These are phyloP conservation scores for Neostethus bicornis DNA, from an alignment of 2,797 vertebrate species.

Conservation along the genomic window DNA sequence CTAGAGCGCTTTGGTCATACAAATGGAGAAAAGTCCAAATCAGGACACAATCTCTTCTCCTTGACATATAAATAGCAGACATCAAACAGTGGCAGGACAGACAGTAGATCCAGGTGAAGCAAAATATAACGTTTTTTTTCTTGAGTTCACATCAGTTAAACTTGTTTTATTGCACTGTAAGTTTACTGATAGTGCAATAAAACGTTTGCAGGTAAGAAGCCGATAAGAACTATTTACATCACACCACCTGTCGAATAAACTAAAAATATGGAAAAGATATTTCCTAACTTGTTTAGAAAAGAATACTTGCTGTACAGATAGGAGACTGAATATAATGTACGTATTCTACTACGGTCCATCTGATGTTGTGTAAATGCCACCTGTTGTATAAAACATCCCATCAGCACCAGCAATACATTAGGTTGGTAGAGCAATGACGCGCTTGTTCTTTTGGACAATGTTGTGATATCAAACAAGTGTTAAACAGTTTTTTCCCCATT, in stretches of 20 bases:
- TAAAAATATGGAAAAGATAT: not conserved
- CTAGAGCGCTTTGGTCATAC: not conserved
- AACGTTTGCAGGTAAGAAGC: not conserved
- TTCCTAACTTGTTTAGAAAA: not conserved
- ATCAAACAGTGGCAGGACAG: not conserved
- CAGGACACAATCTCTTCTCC: not conserved
- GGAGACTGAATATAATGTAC: not conserved
- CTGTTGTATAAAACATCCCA: not conserved
- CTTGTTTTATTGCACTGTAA: conserved; percentile 1
- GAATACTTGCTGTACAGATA: not conserved
- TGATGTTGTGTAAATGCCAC: not conserved
- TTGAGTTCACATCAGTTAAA: not conserved
- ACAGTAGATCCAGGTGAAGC: not conserved
- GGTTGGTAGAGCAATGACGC: not conserved
- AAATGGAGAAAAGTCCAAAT: not conserved
- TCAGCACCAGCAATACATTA: not conserved
- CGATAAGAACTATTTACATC: not conserved
- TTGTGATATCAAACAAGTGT: not conserved
- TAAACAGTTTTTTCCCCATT: too few relatives aligned
- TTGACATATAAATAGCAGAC: not conserved
- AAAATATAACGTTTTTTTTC: not conserved
- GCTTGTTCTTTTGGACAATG: not conserved
- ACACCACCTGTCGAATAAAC: not conserved
- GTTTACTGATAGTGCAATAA: conserved; percentile 1
- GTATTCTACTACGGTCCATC: not conserved